Conservation (phyloP, 2,113 vertebrate species). For the Cygnus atratus region DNA sequence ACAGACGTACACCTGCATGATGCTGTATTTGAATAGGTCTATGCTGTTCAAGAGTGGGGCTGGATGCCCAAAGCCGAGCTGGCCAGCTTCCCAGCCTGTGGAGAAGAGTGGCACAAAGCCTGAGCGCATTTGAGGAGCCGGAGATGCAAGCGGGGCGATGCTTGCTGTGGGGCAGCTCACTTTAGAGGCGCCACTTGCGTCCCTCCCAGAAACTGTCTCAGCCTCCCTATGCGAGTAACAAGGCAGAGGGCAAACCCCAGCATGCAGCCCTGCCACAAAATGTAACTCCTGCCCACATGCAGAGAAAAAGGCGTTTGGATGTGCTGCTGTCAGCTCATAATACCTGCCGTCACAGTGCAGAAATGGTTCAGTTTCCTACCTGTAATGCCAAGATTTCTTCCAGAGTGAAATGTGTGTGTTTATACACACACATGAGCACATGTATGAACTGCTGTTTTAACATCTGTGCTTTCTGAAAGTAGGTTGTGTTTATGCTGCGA, state of each 20-base stretch:
- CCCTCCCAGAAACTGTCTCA: neutral
- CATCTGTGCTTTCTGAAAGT: neutral
- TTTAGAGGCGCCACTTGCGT: fast-evolving
- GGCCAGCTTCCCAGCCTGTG: neutral
- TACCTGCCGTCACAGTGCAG: neutral
- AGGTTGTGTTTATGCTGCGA: too few species aligned
- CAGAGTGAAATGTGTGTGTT: neutral
- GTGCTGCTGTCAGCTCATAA: neutral
- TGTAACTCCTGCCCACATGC: fast-evolving
- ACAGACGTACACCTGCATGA: neutral
- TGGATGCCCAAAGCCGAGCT: neutral
- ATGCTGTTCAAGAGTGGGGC: too few species aligned
- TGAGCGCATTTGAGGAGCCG: neutral
- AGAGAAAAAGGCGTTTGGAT: neutral
- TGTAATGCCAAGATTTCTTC: neutral
- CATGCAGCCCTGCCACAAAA: neutral
- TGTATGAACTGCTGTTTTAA: neutral
- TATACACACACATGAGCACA: neutral
- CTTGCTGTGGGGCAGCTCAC: neutral
- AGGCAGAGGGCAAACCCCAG: neutral
- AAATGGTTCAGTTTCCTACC: neutral
- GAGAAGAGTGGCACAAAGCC: neutral
- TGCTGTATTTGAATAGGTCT: neutral
- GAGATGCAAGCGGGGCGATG: neutral
- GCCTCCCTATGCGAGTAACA: fast-evolving